Conservation (phyloP, 2,113 vertebrate genomes). For the Aegypius monachus region DNA sequence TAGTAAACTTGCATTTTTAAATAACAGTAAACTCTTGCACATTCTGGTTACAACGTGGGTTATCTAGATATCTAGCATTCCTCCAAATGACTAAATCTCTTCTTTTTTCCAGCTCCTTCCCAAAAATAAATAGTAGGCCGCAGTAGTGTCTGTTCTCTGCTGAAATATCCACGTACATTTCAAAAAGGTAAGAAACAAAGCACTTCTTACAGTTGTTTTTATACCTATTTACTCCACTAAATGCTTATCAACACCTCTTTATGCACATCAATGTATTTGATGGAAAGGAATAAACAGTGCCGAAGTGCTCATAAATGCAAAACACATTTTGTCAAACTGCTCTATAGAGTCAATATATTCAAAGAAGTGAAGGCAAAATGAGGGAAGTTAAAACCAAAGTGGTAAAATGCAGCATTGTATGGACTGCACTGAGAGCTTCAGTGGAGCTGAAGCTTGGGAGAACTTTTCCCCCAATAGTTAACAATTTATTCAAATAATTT, state of each 20-base stretch:
- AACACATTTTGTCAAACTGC: background rate
- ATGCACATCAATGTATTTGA: background rate
- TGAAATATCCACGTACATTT: background rate
- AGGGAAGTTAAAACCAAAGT: background rate
- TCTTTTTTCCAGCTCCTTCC: background rate
- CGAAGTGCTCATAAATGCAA: background rate
- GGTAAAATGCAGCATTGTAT: background rate
- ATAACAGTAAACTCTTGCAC: background rate
- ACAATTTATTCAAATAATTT: background rate
- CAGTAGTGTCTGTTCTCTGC: background rate
- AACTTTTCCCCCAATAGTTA: background rate
- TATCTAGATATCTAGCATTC: background rate
- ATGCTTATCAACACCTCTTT: background rate
- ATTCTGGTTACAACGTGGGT: background rate
- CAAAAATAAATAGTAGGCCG: background rate
- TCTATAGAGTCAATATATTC: background rate
- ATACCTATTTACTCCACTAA: background rate
- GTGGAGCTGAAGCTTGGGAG: background rate
- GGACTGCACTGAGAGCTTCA: background rate
- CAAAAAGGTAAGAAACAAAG: background rate
- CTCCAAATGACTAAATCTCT: background rate
- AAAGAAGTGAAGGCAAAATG: background rate
- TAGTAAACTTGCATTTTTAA: background rate
- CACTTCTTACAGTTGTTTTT: background rate
- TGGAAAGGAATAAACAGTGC: background rate